Evolutionary conservation across 2,797 vertebrate genomes (phyloP), one percentile per base, ranked within the genome.

Genomic region (Myotis pilosus): DNA sequence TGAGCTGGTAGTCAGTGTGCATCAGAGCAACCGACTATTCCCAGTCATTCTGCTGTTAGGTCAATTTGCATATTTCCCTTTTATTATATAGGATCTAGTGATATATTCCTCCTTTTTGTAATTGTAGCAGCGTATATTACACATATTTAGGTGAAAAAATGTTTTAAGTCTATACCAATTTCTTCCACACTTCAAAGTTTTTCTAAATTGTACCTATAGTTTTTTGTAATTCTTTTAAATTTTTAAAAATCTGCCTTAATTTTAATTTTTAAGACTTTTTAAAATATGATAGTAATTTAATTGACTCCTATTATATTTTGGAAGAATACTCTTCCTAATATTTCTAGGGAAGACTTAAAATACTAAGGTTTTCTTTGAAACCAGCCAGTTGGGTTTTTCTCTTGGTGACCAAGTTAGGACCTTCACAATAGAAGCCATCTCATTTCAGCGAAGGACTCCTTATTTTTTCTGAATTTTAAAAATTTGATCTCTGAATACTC

Each of bases 241-340:
- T 64, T 66, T 76, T 38, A 6, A 23, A 47, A 53, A 44, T n/a
- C 10, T 88, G 2, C 19, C 25, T 85, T 66, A 81, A 57, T 16
- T 64, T 91, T 89, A 92, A 85, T 41, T 96, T 66, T 96, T 64
- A 83, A 88, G 41, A 64, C 64, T 94, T 87, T 91, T 92, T 69
- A 49, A 8, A 82, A 19, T 19, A 13, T 69, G 44, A 36, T 1
- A 89, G 13, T 23, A 92, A 55, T 84, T 93, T 47, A 81, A n/a
- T 89, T 49, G 91, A 28, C 25, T 87, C 79, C 64, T 85, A 95
- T 60, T 33, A 25, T 83, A 47, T 71, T 44, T 82, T 23, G 6
- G 28, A 74, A 53, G 9, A 68, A 4, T 91, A 49, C 71, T 41
- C 8, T 23, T 74, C 36, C 19, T 69, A 74, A 41, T 7, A 60